phyloP scores from a whole-genome alignment of 2,797 vertebrate species.

The Octomys mimax region DNA sequence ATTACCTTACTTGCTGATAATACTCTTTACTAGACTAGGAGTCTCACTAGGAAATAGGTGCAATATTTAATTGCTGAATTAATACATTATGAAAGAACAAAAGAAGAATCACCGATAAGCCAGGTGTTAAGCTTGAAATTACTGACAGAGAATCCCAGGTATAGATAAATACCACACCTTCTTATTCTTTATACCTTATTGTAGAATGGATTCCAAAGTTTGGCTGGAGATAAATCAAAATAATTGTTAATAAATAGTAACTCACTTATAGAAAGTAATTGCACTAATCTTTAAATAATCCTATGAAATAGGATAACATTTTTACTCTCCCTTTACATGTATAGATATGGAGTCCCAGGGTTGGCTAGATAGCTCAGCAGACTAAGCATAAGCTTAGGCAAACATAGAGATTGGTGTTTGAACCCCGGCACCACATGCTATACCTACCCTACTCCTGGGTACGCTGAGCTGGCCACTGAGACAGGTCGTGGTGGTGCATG shows the following conservation, averaged over 20 bases:
- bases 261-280: neutral
- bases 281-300: neutral
- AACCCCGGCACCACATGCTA: no score
- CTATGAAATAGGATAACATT: neutral
- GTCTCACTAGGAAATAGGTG: neutral
- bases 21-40: neutral
- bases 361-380: no score
- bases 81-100: conserved; percentile 27
- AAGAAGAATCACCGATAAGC: neutral
- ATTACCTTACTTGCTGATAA: neutral
- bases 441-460: no score
- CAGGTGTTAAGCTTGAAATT: neutral
- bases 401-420: no score
- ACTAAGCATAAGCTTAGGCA: no score
- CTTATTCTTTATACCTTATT: no score
- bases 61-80: neutral
- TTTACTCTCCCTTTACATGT: neutral
- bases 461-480: no score
- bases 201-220: neutral
- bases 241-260: conserved; percentile 10
- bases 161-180: neutral
- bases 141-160: neutral
- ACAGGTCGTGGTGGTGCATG: no score
- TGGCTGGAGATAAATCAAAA: neutral
- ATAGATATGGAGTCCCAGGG: neutral